Percentiles rank a stretch among this genome's conserved stretches.
phyloP scores from a whole-genome alignment of 2,113 vertebrate genomes.

The Pachypanchax playfairii region DNA sequence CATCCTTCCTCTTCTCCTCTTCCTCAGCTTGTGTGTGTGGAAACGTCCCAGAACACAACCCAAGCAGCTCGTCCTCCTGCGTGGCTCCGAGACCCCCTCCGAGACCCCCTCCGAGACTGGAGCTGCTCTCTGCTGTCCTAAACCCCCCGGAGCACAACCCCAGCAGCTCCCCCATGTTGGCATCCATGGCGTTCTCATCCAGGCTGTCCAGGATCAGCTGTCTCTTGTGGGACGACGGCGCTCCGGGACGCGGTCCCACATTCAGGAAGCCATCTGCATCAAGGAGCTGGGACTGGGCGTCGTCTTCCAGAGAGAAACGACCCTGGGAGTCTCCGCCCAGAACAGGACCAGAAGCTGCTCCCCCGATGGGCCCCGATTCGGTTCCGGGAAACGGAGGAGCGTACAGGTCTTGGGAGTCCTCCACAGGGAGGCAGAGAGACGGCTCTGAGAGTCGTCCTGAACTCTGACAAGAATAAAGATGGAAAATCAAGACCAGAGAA shows the following conservation, averaged over 20 bases:
- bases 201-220: slow-evolving; percentile 87
- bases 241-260: slow-evolving; percentile 69
- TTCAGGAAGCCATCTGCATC: slow-evolving; percentile 95
- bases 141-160: slow-evolving; percentile 91
- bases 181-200: slow-evolving; percentile 98
- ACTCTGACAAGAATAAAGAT: slow-evolving; percentile 79
- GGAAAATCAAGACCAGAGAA: no score
- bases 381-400: slow-evolving; percentile 89
- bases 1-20: slow-evolving; percentile 4
- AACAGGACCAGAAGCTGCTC: slow-evolving; percentile 30
- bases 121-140: slow-evolving; percentile 26
- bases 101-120: background rate
- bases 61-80: slow-evolving; percentile 85
- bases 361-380: slow-evolving; percentile 79
- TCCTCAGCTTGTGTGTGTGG: slow-evolving; percentile 55
- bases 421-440: slow-evolving; percentile 90
- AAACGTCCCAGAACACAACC: slow-evolving; percentile 73
- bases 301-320: slow-evolving; percentile 92
- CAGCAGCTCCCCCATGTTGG: slow-evolving; percentile 94
- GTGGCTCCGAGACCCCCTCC: background rate
- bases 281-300: slow-evolving; percentile 94
- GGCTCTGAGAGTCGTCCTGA: slow-evolving; percentile 95
- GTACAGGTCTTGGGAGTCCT: slow-evolving; percentile 97
- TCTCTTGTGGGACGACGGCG: slow-evolving; percentile 79
- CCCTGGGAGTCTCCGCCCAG: slow-evolving; percentile 85